Conservation (phyloP, 2,888 invertebrate species). For the Cataglyphis altisquamis region DNA sequence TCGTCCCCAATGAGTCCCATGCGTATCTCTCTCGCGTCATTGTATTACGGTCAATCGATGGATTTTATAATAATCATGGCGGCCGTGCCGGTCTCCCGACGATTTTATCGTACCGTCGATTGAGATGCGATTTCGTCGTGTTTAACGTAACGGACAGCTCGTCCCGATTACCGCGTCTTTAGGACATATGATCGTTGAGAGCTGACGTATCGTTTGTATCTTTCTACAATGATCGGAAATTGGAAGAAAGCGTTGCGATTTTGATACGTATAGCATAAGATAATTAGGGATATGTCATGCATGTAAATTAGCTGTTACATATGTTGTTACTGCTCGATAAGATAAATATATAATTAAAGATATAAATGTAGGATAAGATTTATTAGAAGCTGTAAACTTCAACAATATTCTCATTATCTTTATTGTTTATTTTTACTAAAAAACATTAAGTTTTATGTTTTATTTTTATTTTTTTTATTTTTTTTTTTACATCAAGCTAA, state of each 20-base stretch:
- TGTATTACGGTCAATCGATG: constrained; percentile 77
- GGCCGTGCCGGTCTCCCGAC: constrained; percentile 78
- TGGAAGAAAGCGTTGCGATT: neutral
- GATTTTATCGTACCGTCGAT: constrained; percentile 23
- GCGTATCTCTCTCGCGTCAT: constrained; percentile 56
- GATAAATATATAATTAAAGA: neutral
- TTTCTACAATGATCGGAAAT: neutral
- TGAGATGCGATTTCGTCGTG: neutral
- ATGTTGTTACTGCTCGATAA: neutral
- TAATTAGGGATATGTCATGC: too few species aligned
- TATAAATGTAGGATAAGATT: neutral
- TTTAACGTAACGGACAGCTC: neutral
- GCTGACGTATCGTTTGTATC: neutral
- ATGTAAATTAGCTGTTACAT: neutral
- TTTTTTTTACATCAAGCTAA: neutral
- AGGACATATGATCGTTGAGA: neutral
- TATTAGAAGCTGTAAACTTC: neutral
- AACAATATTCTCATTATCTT: neutral
- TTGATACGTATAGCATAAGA: neutral
- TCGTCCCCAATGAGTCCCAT: neutral
- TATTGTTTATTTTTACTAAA: neutral
- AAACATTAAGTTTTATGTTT: neutral
- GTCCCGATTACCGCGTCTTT: neutral
- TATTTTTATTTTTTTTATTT: neutral
- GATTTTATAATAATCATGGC: constrained; percentile 82